These are phyloP conservation scores for Carettochelys insculpta DNA, from an alignment of 2,113 vertebrate species.

Conservation along the genomic window DNA sequence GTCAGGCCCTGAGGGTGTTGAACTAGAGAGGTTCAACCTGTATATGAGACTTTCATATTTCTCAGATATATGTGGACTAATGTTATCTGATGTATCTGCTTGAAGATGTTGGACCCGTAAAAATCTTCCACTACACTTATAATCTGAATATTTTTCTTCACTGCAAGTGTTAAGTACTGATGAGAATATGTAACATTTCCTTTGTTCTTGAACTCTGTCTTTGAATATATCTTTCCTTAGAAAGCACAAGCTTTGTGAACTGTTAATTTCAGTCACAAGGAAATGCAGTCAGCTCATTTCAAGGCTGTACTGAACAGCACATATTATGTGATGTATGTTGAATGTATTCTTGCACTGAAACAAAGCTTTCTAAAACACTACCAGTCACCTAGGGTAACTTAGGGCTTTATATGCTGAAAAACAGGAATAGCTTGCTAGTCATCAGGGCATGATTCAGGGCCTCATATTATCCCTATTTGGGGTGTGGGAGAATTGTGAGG, in stretches of 20 bases:
- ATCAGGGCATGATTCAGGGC: background rate
- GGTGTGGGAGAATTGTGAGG: fast-evolving
- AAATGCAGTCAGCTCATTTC: fast-evolving
- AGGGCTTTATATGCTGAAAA: fast-evolving
- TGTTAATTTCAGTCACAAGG: fast-evolving
- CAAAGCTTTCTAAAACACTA: fast-evolving
- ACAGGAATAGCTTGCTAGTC: fast-evolving
- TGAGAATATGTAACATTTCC: fast-evolving
- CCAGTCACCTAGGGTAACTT: fast-evolving
- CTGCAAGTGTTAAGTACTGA: fast-evolving
- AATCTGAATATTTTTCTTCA: fast-evolving
- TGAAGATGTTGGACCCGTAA: background rate
- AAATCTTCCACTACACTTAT: background rate
- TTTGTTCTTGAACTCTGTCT: background rate
- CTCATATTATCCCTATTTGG: fast-evolving
- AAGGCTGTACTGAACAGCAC: background rate
- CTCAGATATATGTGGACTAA: background rate
- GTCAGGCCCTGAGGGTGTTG: too few relatives aligned
- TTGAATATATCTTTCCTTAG: fast-evolving
- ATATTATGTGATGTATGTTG: fast-evolving
- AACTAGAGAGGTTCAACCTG: too few relatives aligned
- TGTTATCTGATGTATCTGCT: too few relatives aligned
- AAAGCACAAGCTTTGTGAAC: fast-evolving
- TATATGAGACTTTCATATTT: background rate
- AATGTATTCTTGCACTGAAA: fast-evolving